phyloP scores from a whole-genome alignment of 2,113 vertebrate genomes.

The Regulus satrapa region DNA sequence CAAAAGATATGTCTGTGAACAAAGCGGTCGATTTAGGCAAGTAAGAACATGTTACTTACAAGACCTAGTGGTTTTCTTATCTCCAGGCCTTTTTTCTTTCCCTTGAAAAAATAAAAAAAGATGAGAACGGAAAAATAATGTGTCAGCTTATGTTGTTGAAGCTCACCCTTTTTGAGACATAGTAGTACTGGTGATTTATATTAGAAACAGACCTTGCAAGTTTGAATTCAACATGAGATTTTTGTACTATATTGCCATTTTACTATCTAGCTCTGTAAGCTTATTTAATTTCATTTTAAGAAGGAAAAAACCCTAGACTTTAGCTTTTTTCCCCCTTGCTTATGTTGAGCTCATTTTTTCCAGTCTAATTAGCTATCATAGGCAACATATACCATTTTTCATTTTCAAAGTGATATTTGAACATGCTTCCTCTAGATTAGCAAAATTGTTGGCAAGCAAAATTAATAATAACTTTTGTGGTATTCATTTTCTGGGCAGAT shows the following conservation, averaged over 20 bases:
- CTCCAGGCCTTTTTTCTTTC: background rate
- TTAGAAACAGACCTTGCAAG: background rate
- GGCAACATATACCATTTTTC: background rate
- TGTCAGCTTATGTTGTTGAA: background rate
- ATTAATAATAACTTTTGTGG: background rate
- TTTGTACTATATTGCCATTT: background rate
- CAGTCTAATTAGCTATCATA: background rate
- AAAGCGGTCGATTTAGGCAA: background rate
- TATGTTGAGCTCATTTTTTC: background rate
- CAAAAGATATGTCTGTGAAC: background rate
- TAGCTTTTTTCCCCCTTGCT: rapidly evolving
- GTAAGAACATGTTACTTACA: background rate
- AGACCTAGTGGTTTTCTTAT: background rate
- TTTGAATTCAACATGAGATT: background rate
- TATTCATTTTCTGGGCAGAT: background rate
- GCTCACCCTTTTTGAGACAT: background rate
- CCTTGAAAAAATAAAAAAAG: background rate
- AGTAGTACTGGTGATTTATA: background rate
- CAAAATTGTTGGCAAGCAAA: background rate
- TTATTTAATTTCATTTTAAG: background rate
- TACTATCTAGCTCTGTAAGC: background rate
- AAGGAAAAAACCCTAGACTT: background rate
- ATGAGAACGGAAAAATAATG: background rate
- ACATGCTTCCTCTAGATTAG: background rate
- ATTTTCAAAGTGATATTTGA: background rate